Evolutionary conservation across 2,888 invertebrate genomes (phyloP), one percentile per base, ranked within the genome.

Genomic region (Diaperis boleti): DNA sequence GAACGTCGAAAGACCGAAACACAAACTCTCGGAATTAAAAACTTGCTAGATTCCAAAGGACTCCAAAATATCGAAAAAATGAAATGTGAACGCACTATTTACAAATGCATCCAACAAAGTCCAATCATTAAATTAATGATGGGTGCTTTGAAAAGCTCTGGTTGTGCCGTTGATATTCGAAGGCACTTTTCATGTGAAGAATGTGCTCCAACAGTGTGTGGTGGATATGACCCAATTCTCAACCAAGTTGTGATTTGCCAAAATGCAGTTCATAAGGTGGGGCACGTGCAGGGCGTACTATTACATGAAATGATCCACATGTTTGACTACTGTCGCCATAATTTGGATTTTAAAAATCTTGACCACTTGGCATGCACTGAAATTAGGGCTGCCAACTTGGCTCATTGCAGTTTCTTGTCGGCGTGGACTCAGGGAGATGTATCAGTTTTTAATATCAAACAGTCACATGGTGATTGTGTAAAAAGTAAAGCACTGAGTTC

Each of bases 291-390:
- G 78, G 91, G 90, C 14, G 92, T 95, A 0, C 78, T 98, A 35
- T 88, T 91, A 0, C 98, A 98, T 74, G 98, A 98, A 82, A 88
- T 98, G 87, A 91, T 97, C 42, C 98, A 98, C 79, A 96, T 97
- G 94, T 97, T 95, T 77, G 98, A 98, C 80, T 92, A 89, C 77
- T 98, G 98, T 78, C 87, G 90, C 37, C 92, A 95, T 69, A 88
- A 97, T 42, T 78, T 96, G 57, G 92, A 98, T 81, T 94, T 96
- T 73, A 90, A 87, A 72, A 94, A 97, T 78, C 84, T 95, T 67
- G 92, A 96, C 68, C 98, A 98, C 79, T 81, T 98, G 59, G 97
- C 97, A 0, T 98, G 98, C 76, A 95, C 96, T 0, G 98, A 98
- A 85, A 92, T 98, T 65, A 83, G 97, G 68, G 98, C 97, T 1